Evolutionary conservation across 2,888 invertebrate species (phyloP).

Genomic region (Philereme transversata): DNA sequence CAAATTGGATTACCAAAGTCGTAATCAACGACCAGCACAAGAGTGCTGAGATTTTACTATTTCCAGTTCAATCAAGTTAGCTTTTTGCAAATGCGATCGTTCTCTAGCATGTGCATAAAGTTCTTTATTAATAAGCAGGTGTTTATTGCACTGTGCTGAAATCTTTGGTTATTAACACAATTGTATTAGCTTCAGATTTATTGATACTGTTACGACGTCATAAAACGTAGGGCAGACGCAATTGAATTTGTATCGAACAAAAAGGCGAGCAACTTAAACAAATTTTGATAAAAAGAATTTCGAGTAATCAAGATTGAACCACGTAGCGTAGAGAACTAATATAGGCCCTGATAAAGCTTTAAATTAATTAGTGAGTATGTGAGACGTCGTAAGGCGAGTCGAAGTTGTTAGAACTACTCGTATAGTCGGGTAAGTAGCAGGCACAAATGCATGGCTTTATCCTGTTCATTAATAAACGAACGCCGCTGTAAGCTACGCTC

Average conservation of each 20-base stretch:
- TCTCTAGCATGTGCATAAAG: constrained; percentile 36
- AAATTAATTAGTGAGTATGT: constrained; percentile 34
- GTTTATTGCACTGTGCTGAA: constrained; percentile 39
- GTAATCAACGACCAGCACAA: constrained; percentile 37
- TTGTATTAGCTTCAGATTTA: constrained; percentile 43
- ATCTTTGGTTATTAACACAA: constrained; percentile 37
- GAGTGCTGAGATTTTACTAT: constrained; percentile 42
- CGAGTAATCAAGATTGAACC: constrained; percentile 34
- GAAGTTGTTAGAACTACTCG: constrained; percentile 27
- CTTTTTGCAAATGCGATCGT: constrained; percentile 13
- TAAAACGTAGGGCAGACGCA: constrained; percentile 41
- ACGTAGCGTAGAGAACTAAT: constrained; percentile 32
- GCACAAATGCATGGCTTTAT: constrained; percentile 51
- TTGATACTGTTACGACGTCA: constrained; percentile 46
- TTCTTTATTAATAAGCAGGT: constrained; percentile 43
- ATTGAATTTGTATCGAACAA: constrained; percentile 36
- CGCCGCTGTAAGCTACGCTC: constrained; percentile 20
- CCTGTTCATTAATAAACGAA: constrained; percentile 70
- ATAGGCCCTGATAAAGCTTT: constrained; percentile 26
- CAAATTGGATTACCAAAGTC: constrained; percentile 34
- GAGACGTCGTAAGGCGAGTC: constrained; percentile 33
- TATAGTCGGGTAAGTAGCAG: too few species aligned
- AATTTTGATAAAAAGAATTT: constrained; percentile 40
- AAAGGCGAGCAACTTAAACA: constrained; percentile 37
- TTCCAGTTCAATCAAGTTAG: constrained; percentile 49